A percentile compares a stretch with the other conserved stretches of the same genome.
Evolutionary conservation across 1,140 invertebrate species (phyloP).

Genomic region (Galleria mellonella): DNA sequence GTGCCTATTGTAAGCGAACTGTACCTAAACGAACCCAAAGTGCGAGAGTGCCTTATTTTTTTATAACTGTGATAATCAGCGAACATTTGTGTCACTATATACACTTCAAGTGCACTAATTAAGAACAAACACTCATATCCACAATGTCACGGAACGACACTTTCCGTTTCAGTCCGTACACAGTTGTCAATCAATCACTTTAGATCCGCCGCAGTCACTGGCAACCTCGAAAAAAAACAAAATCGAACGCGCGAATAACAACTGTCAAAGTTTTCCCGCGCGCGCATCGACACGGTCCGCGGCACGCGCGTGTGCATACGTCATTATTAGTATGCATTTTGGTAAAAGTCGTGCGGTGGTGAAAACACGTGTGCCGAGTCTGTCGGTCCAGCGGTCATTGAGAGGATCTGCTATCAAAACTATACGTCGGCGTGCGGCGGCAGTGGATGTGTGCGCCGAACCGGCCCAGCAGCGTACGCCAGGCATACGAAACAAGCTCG

Average conservation of each 20-base stretch:
- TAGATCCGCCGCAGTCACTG: slow-evolving; percentile 20
- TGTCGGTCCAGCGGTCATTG: slow-evolving; percentile 73
- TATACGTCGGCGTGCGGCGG: slow-evolving; percentile 37
- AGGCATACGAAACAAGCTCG: slow-evolving; percentile 60
- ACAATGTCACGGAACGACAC: not conserved
- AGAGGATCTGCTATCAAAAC: slow-evolving; percentile 68
- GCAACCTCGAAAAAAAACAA: slow-evolving; percentile 33
- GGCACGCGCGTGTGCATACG: slow-evolving; percentile 37
- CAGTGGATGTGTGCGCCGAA: slow-evolving; percentile 57
- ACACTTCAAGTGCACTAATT: not conserved
- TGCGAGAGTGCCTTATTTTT: no score
- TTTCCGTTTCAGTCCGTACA: slow-evolving; percentile 7
- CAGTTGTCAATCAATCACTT: slow-evolving; percentile 10
- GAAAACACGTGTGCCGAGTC: slow-evolving; percentile 63
- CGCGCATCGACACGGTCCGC: slow-evolving; percentile 34
- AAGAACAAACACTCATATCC: not conserved
- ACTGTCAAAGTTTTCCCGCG: slow-evolving; percentile 51
- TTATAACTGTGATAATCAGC: not conserved
- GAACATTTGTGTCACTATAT: slow-evolving; percentile 1
- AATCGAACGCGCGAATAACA: slow-evolving; percentile 29
- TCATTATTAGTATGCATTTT: slow-evolving; percentile 60
- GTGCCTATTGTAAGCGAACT: no score
- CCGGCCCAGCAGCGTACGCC: slow-evolving; percentile 49
- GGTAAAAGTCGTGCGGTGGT: slow-evolving; percentile 24
- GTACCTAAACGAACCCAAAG: no score